A percentile compares a stretch with the other conserved stretches of the same genome.
Evolutionary conservation across 2,888 invertebrate genomes (phyloP).

Genomic region (Mesorhabditis belari): DNA sequence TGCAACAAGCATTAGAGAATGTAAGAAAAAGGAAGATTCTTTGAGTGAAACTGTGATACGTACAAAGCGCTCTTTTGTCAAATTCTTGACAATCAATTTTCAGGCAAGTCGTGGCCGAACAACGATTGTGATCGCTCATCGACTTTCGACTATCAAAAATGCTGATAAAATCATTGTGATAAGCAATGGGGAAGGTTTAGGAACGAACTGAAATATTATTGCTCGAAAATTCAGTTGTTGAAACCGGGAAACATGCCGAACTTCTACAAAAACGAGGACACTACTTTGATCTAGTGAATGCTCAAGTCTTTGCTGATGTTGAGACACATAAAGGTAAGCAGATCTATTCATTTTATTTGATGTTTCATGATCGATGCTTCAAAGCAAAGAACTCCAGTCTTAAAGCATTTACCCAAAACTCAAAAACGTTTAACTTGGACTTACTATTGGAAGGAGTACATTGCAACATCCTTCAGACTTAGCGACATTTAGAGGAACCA

Average conservation of each 20-base stretch:
- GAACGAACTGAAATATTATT: too few species aligned
- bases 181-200: conserved; percentile 27
- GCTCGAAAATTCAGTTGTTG: conserved; percentile 62
- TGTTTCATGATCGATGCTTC: too few species aligned
- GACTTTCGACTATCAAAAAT: conserved; percentile 58
- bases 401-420: too few species aligned
- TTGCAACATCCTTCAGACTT: too few species aligned
- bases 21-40: conserved; percentile 1
- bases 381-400: too few species aligned
- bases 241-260: conserved; percentile 67
- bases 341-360: too few species aligned
- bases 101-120: conserved; percentile 53
- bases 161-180: conserved; percentile 58
- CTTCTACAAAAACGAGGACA: conserved; percentile 63
- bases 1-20: conserved; percentile 60
- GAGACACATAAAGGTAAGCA: too few species aligned
- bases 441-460: too few species aligned
- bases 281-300: conserved; percentile 62
- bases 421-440: neutral
- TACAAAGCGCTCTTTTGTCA: too few species aligned
- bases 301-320: conserved; percentile 41
- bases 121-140: conserved; percentile 57
- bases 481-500: too few species aligned
- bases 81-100: neutral
- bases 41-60: neutral